Evolutionary conservation across 2,888 invertebrate genomes (phyloP).

Genomic region (Hipparchia sbordonii): DNA sequence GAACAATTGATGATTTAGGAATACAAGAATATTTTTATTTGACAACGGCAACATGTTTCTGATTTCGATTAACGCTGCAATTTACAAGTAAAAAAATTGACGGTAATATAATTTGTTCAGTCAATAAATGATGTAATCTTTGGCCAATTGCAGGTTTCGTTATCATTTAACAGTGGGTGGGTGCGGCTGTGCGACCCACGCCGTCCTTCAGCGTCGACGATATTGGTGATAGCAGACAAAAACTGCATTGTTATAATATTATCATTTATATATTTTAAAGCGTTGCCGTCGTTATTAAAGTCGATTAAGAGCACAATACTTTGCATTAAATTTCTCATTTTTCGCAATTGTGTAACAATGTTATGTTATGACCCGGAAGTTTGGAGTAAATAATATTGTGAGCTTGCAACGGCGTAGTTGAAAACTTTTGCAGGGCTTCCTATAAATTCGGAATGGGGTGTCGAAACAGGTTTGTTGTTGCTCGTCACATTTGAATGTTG

Average conservation of each 20-base stretch:
- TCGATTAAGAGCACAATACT: neutral
- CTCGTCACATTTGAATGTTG: slow-evolving; percentile 54
- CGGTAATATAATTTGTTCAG: neutral
- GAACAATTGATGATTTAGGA: too few relatives aligned
- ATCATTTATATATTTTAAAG: neutral
- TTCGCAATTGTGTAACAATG: neutral
- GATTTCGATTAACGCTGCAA: too few relatives aligned
- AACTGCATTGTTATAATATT: slow-evolving; percentile 27
- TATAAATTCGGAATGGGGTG: slow-evolving; percentile 15
- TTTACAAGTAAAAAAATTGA: neutral
- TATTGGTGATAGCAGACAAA: slow-evolving; percentile 44
- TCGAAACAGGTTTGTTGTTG: slow-evolving; percentile 24
- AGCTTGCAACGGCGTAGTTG: neutral
- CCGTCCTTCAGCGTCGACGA: slow-evolving; percentile 6
- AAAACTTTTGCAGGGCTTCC: slow-evolving; percentile 12
- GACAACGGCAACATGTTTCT: too few relatives aligned
- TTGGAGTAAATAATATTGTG: neutral
- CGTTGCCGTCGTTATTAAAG: neutral
- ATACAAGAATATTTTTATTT: too few relatives aligned
- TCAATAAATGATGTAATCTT: neutral
- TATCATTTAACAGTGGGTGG: slow-evolving; percentile 30
- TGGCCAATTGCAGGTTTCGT: neutral
- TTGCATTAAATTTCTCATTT: neutral
- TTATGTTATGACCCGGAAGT: neutral
- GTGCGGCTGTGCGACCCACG: slow-evolving; percentile 9